Percentiles rank a stretch among this genome's conserved stretches.
phyloP scores from a whole-genome alignment of 2,888 invertebrate genomes.

The Chrysolina haemoptera region DNA sequence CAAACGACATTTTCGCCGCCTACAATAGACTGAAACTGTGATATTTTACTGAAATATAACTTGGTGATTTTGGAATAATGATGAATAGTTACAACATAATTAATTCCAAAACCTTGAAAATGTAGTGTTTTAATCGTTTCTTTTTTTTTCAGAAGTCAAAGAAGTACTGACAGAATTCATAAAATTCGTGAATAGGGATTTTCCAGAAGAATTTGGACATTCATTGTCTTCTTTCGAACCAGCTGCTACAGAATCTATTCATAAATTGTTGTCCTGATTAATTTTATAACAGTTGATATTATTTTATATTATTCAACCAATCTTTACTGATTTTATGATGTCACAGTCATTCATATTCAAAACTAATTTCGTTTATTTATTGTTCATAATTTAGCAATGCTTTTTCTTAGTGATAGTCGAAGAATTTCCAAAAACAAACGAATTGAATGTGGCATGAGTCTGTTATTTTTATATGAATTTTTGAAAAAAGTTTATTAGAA shows the following conservation, averaged over 20 bases:
- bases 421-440: constrained; percentile 36
- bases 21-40: too few species aligned
- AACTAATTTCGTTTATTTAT: constrained; percentile 9
- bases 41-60: too few species aligned
- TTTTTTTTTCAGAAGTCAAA: constrained; percentile 69
- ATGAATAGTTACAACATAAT: too few species aligned
- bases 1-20: too few species aligned
- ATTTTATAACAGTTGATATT: background rate
- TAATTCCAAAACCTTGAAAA: too few species aligned
- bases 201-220: constrained; percentile 72
- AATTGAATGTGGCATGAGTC: constrained; percentile 38
- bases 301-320: constrained; percentile 15
- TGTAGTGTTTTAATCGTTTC: too few species aligned
- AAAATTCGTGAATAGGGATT: constrained; percentile 73
- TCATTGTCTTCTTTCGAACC: constrained; percentile 68
- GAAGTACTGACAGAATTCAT: constrained; percentile 72
- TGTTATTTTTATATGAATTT: constrained; percentile 46
- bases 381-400: background rate
- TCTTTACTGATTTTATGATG: background rate
- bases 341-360: background rate
- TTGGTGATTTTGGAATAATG: too few species aligned
- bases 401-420: constrained; percentile 8
- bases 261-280: constrained; percentile 53
- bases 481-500: constrained; percentile 15
- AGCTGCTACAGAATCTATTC: constrained; percentile 63